These are phyloP conservation scores for Noctua comes DNA, from an alignment of 2,888 invertebrate species.

Conservation along the genomic window DNA sequence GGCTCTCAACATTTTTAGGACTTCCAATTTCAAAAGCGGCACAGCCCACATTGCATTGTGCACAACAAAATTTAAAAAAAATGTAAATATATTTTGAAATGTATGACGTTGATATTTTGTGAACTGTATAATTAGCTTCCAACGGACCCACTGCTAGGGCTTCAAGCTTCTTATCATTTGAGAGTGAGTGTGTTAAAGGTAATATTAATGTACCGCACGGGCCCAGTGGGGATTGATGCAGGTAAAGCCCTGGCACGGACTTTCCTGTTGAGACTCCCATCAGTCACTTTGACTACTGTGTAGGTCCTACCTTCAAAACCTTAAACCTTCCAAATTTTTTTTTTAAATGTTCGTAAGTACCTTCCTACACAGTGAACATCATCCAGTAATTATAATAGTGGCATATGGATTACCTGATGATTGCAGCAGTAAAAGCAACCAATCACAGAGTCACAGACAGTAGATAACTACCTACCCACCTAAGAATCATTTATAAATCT, in stretches of 20 bases:
- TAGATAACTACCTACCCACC: not conserved
- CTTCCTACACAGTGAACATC: not conserved
- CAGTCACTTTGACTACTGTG: not conserved
- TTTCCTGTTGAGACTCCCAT: not conserved
- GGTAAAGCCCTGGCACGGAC: not conserved
- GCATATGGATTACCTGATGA: not conserved
- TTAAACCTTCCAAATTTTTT: too few relatives aligned
- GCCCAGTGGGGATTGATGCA: too few relatives aligned
- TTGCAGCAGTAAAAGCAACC: not conserved
- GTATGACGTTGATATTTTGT: not conserved
- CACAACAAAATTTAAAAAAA: not conserved
- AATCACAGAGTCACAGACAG: not conserved
- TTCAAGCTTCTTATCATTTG: not conserved
- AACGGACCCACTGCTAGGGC: not conserved
- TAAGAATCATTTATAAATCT: not conserved
- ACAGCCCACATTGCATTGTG: not conserved
- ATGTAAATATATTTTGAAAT: not conserved
- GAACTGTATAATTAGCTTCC: not conserved
- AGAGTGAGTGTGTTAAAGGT: too few relatives aligned
- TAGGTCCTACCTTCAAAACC: too few relatives aligned
- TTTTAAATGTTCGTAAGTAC: too few relatives aligned
- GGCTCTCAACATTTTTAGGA: conserved; percentile 24
- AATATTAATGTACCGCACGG: too few relatives aligned
- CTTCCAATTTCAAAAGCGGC: not conserved
- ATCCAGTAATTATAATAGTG: not conserved